A percentile compares a stretch with the other conserved stretches of the same genome.
Evolutionary conservation across 2,113 vertebrate genomes (phyloP).

Genomic region (Gambusia holbrooki): DNA sequence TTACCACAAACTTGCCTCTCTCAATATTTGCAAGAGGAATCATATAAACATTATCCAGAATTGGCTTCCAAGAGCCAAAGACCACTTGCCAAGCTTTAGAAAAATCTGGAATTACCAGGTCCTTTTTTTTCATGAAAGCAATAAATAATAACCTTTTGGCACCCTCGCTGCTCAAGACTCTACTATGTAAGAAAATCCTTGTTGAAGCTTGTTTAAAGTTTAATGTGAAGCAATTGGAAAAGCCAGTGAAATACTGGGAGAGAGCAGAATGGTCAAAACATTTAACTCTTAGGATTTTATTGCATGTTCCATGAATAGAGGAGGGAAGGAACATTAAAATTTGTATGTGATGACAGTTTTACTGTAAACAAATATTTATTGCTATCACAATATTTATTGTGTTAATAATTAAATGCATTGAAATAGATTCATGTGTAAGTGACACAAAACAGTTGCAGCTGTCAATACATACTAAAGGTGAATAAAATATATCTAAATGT

Average conservation of each 20-base stretch:
- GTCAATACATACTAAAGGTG: constrained; percentile 8
- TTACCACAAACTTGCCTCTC: not conserved
- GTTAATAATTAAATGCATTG: not conserved
- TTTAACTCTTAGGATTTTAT: not conserved
- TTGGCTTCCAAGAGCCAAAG: not conserved
- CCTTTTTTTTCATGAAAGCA: not conserved
- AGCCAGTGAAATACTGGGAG: not conserved
- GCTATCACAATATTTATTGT: not conserved
- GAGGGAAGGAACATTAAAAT: not conserved
- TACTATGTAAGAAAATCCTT: not conserved
- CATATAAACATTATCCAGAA: not conserved
- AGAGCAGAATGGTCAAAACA: too few species aligned
- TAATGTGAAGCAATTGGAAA: not conserved
- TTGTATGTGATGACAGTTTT: not conserved
- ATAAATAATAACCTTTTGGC: not conserved
- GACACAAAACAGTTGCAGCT: constrained; percentile 3
- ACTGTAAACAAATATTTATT: not conserved
- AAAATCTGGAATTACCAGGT: not conserved
- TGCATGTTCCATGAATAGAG: not conserved
- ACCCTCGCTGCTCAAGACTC: not conserved
- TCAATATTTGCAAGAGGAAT: not conserved
- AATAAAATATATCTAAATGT: not conserved
- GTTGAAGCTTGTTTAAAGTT: too few species aligned
- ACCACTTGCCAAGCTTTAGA: not conserved
- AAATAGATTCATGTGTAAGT: not conserved